Evolutionary conservation across 2,797 vertebrate species (phyloP).

Genomic region (Buceros bicornis): DNA sequence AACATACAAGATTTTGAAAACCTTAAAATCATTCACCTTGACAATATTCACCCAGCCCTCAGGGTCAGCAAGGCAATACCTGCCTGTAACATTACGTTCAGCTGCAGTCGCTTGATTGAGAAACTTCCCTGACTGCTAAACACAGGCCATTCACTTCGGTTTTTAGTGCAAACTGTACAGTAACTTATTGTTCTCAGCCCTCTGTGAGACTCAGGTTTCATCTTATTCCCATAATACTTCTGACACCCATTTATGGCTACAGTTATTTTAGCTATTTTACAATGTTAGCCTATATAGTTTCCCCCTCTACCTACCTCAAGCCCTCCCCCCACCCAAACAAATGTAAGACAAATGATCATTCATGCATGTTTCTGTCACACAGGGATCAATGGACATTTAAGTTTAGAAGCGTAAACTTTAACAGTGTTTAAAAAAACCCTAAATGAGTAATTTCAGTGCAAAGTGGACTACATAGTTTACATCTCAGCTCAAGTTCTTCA

Average conservation of each 20-base stretch:
- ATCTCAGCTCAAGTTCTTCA: constrained; percentile 58
- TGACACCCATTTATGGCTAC: constrained; percentile 69
- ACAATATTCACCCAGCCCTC: constrained; percentile 48
- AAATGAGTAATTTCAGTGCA: constrained; percentile 70
- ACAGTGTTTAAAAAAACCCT: constrained; percentile 24
- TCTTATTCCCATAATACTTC: constrained; percentile 8
- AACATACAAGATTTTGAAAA: constrained; percentile 72
- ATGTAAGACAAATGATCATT: constrained; percentile 8
- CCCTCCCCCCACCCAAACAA: constrained; percentile 44
- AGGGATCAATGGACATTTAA: constrained; percentile 36
- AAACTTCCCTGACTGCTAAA: constrained; percentile 38
- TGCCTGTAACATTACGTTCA: not conserved
- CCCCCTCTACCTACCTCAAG: constrained; percentile 30
- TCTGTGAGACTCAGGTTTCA: constrained; percentile 26
- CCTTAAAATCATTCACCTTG: constrained; percentile 74
- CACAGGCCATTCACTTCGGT: not conserved
- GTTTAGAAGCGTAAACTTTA: constrained; percentile 46
- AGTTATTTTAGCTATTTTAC: constrained; percentile 68
- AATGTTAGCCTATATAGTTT: constrained; percentile 53
- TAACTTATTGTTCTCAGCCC: constrained; percentile 51
- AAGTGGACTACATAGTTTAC: constrained; percentile 65
- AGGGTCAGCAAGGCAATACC: constrained; percentile 26
- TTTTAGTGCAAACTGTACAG: constrained; percentile 61
- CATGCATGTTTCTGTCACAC: constrained; percentile 60
- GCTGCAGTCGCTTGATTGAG: not conserved